Evolutionary conservation across 2,113 vertebrate genomes (phyloP).

Genomic region (Ageneiosus marmoratus): DNA sequence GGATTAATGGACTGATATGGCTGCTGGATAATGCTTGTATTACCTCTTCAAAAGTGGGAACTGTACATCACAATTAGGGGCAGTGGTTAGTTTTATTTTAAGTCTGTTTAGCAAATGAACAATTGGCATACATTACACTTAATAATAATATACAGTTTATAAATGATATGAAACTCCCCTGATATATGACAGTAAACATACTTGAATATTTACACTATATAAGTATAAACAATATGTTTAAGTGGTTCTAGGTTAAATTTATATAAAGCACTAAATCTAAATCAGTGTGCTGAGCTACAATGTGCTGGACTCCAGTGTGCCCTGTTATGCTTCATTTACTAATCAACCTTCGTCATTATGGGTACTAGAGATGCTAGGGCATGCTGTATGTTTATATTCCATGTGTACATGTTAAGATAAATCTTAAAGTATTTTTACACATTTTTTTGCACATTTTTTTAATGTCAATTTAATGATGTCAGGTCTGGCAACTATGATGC

Average conservation of each 20-base stretch:
- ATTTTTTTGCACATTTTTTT: neutral
- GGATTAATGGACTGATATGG: neutral
- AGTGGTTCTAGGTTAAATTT: neutral
- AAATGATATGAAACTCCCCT: neutral
- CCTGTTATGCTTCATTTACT: constrained; percentile 11
- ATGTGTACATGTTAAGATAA: neutral
- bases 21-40: neutral
- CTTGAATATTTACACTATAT: neutral
- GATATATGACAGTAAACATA: neutral
- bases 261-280: neutral
- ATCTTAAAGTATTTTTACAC: neutral
- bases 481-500: neutral
- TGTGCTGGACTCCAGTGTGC: neutral
- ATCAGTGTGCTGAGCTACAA: neutral
- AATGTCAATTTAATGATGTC: neutral
- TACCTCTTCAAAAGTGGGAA: constrained; percentile 33
- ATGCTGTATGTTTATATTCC: neutral
- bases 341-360: constrained; percentile 13
- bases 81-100: neutral
- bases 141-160: neutral
- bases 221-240: neutral
- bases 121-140: neutral
- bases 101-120: neutral
- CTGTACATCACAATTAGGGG: neutral
- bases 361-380: constrained; percentile 40